Evolutionary conservation across 2,888 invertebrate species (phyloP).

Genomic region (Tipula unca): DNA sequence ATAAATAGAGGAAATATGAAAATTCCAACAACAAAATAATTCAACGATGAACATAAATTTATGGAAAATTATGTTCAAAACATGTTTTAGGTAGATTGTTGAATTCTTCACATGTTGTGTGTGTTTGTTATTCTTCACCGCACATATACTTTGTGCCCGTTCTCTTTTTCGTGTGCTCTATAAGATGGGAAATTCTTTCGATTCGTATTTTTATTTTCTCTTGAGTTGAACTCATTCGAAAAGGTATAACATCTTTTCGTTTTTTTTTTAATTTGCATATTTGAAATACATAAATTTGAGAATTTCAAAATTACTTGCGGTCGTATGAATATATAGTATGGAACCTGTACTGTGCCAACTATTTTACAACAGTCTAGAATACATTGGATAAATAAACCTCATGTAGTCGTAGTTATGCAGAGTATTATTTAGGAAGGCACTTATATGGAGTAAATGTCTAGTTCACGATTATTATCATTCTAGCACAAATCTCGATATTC

Average conservation of each 20-base stretch:
- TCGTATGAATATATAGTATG: neutral
- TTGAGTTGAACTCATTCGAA: neutral
- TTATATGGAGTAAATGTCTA: too few relatives aligned
- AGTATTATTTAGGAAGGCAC: too few relatives aligned
- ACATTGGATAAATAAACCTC: neutral
- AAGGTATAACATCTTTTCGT: neutral
- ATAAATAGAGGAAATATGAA: neutral
- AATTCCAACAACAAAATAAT: neutral
- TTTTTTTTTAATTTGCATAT: neutral
- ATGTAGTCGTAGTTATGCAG: too few relatives aligned
- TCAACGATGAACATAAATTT: neutral
- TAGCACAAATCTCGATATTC: too few relatives aligned
- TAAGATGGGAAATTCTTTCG: neutral
- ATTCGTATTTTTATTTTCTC: neutral
- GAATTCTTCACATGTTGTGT: neutral
- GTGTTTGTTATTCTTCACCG: neutral
- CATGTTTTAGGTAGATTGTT: neutral
- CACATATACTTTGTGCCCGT: neutral
- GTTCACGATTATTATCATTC: too few relatives aligned
- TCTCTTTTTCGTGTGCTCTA: neutral
- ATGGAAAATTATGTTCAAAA: neutral
- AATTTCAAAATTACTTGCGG: neutral
- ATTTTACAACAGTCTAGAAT: neutral
- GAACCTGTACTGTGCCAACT: neutral
- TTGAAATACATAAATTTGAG: neutral